Percentiles rank a stretch among this genome's conserved stretches.
phyloP scores from a whole-genome alignment of 2,888 invertebrate species.

The Amphiduros pacificus region DNA sequence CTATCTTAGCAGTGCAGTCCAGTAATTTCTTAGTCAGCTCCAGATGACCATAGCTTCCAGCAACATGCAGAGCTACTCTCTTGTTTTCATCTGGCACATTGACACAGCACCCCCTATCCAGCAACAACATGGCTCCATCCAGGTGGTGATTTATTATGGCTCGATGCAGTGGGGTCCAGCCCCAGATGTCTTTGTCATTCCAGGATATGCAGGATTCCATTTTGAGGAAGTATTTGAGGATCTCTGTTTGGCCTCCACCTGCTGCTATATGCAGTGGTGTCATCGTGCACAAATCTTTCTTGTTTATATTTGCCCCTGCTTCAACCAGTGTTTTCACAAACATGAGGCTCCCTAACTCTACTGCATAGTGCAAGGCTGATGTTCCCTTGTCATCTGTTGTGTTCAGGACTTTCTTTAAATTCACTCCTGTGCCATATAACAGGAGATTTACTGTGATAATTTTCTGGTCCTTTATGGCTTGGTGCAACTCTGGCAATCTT shows the following conservation, averaged over 20 bases:
- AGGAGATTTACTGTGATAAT: no score
- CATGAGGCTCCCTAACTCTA: background rate
- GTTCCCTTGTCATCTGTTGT: background rate
- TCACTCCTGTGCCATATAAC: no score
- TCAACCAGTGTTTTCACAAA: conserved; percentile 8
- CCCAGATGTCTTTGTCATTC: conserved; percentile 16
- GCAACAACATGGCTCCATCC: background rate
- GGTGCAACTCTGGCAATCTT: no score
- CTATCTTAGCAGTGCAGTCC: background rate
- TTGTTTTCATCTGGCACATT: conserved; percentile 8
- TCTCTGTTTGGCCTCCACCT: background rate
- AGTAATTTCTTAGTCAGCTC: background rate
- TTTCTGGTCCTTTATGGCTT: no score
- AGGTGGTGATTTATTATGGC: conserved; percentile 14
- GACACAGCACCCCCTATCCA: conserved; percentile 6
- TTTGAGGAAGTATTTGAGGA: background rate
- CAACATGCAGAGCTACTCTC: conserved; percentile 11
- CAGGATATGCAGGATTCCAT: background rate
- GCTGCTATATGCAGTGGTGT: conserved; percentile 15
- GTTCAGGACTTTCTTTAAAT: no score
- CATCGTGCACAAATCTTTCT: conserved; percentile 5
- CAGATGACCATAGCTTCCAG: conserved; percentile 9
- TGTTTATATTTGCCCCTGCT: conserved; percentile 6
- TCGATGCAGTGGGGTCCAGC: conserved; percentile 17
- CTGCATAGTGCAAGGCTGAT: conserved; percentile 16